Evolutionary conservation across 2,113 vertebrate genomes (phyloP).

Genomic region (Osmerus eperlanus): DNA sequence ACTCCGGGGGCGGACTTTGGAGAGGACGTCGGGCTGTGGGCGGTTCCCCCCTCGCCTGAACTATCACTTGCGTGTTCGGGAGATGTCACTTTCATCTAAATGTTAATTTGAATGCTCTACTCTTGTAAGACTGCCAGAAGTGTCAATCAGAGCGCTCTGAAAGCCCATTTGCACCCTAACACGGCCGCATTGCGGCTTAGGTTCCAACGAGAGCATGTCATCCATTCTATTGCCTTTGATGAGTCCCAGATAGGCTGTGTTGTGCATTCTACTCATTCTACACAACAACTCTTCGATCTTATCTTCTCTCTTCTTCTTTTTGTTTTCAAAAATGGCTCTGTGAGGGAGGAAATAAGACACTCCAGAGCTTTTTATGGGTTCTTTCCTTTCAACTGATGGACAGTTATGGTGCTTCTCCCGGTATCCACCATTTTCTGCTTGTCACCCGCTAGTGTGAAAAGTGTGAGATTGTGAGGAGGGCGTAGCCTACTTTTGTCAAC

Average conservation of each 20-base stretch:
- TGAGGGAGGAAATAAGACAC: constrained; percentile 35
- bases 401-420: constrained; percentile 27
- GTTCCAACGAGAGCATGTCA: too few species aligned
- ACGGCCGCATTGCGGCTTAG: neutral
- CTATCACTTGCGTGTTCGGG: constrained; percentile 44
- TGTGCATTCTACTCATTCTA: too few species aligned
- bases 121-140: constrained; percentile 46
- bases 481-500: constrained; percentile 27
- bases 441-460: constrained; percentile 14
- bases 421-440: constrained; percentile 45
- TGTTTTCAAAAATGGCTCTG: constrained; percentile 26
- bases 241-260: too few species aligned
- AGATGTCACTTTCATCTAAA: constrained; percentile 64
- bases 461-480: constrained; percentile 13
- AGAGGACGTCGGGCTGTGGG: constrained; percentile 32
- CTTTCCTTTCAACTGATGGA: constrained; percentile 23
- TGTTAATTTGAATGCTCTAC: constrained; percentile 63
- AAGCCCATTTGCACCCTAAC: constrained; percentile 41
- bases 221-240: too few species aligned
- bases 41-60: constrained; percentile 34
- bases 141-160: constrained; percentile 36
- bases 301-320: neutral
- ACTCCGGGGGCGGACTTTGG: constrained; percentile 2
- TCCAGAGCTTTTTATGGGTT: constrained; percentile 31
- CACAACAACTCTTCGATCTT: too few species aligned